Evolutionary conservation across 2,797 vertebrate genomes (phyloP).

Genomic region (Podargus strigoides): DNA sequence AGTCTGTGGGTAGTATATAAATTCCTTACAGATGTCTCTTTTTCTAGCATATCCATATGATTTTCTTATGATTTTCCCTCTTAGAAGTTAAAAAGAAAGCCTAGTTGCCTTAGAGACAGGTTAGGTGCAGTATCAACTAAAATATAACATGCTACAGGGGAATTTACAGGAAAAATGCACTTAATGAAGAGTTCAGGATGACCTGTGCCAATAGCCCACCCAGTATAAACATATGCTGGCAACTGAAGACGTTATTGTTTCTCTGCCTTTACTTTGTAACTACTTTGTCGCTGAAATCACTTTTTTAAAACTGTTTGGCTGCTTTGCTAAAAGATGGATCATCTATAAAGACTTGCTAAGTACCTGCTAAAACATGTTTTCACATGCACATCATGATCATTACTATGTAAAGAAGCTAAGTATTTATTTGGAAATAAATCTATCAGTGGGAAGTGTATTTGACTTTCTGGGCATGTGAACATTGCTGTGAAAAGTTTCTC

Average conservation of each 20-base stretch:
- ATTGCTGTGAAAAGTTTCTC: not conserved
- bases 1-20: not conserved
- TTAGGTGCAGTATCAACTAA: not conserved
- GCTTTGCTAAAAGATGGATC: not conserved
- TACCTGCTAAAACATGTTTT: not conserved
- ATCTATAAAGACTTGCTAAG: not conserved
- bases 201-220: slow-evolving; percentile 19
- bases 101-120: slow-evolving; percentile 12
- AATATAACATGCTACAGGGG: not conserved
- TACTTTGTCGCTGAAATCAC: not conserved
- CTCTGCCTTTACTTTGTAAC: not conserved
- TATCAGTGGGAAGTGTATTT: not conserved
- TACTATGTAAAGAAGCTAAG: not conserved
- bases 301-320: not conserved
- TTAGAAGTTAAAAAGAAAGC: slow-evolving; percentile 9
- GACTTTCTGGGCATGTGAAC: not conserved
- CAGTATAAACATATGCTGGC: slow-evolving; percentile 26
- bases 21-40: not conserved
- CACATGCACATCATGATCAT: not conserved
- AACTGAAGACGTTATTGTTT: slow-evolving; percentile 15
- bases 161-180: slow-evolving; percentile 50
- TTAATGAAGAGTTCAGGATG: not conserved
- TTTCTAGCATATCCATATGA: not conserved
- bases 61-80: not conserved
- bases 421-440: not conserved